phyloP scores from a whole-genome alignment of 2,113 vertebrate genomes.

The Zosterops borbonicus region DNA sequence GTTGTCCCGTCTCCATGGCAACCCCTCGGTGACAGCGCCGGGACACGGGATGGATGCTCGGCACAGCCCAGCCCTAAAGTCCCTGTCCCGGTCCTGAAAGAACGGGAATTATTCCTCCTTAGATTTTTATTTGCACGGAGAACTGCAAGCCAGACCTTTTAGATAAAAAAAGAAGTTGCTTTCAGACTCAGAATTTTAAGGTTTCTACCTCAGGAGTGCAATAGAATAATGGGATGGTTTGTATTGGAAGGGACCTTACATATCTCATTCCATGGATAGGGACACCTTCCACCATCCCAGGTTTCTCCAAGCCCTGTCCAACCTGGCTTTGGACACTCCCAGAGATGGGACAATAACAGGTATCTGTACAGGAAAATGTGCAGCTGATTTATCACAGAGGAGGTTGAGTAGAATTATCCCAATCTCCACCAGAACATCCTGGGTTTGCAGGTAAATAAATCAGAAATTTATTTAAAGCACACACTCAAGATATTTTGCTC shows the following conservation, averaged over 20 bases:
- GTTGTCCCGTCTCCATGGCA: neutral
- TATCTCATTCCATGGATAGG: neutral
- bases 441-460: neutral
- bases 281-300: neutral
- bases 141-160: neutral
- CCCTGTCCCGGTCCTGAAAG: neutral
- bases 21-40: rapidly evolving
- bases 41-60: neutral
- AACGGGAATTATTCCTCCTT: neutral
- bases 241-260: neutral
- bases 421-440: neutral
- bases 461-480: neutral
- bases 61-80: neutral
- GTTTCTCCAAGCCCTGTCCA: neutral
- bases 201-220: neutral
- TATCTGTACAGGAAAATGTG: neutral
- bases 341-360: neutral
- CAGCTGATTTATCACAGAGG: neutral
- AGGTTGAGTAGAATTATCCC: neutral
- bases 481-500: neutral
- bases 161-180: rapidly evolving
- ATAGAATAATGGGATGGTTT: neutral
- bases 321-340: neutral
- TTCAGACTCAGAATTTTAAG: neutral
- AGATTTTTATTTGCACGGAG: neutral